Evolutionary conservation across 2,113 vertebrate species (phyloP), one percentile per base, ranked within the genome.

Genomic region (Mixornis gularis): DNA sequence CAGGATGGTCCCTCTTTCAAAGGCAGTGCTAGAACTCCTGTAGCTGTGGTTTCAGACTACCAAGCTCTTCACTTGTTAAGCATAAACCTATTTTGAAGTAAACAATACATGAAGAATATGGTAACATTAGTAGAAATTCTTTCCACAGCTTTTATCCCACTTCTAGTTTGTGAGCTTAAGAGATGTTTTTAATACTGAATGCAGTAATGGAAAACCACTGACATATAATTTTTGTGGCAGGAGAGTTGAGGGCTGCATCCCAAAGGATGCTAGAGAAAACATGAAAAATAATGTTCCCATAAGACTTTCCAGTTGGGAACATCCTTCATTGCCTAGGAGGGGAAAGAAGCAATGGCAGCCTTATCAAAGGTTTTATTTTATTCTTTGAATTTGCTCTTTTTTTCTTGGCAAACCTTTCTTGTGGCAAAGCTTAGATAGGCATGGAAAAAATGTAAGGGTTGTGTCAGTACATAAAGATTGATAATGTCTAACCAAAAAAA

Each of bases 241-340:
- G 58, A 56, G 76, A 87, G 26, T 78, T 92, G 38, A 83, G 94
- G 70, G 64, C 51, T 90, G 82, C 72, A 59, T 94, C 90, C 88
- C 44, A 20, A 66, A 69, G 52, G 43, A 53, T 80, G 82, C 55
- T 96, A 60, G 71, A 76, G 76, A 38, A 69, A 48, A 60, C 48
- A 32, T 53, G 25, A 53, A 84, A 83, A 83, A 80, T 77, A 38
- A 44, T 13, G 4, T 80, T 60, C 16, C 43, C 3, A 2, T 85
- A 36, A 85, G 79, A 51, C 25, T 68, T 92, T 73, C 27, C 44
- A 83, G 44, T 81, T 94, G 53, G 69, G 77, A 93, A 56, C 25
- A 62, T 70, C 60, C 43, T 14, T 87, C 29, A 19, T 41, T 81
- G 46, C 27, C 79, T 34, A 82, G 60, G 58, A 89, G 30, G 44